Conservation (phyloP, 2,888 invertebrate species). For the Tinea semifulvella region DNA sequence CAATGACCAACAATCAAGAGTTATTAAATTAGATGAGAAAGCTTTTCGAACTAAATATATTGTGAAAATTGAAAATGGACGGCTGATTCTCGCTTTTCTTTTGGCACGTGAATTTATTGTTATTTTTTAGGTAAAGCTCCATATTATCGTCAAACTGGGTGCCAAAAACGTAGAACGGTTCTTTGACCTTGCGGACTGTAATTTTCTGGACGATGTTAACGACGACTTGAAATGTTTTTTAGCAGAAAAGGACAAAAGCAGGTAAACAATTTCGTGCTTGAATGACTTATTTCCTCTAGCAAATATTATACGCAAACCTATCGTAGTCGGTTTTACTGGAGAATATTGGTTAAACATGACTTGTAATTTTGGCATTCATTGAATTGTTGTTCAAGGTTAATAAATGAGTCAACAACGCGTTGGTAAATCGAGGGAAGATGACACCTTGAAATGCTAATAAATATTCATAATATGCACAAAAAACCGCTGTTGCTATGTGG, state of each 20-base stretch:
- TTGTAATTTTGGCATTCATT: background rate
- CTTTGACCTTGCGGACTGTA: slow-evolving; percentile 54
- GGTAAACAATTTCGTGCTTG: slow-evolving; percentile 35
- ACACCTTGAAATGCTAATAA: slow-evolving; percentile 37
- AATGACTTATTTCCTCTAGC: background rate
- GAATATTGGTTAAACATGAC: background rate
- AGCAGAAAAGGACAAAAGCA: slow-evolving; percentile 55
- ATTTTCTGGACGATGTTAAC: slow-evolving; percentile 59
- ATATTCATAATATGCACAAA: slow-evolving; percentile 26
- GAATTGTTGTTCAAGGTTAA: slow-evolving; percentile 49
- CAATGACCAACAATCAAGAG: too few relatives aligned
- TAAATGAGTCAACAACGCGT: slow-evolving; percentile 32
- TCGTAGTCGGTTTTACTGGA: background rate
- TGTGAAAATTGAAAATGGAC: slow-evolving; percentile 31
- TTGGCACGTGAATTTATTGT: slow-evolving; percentile 43
- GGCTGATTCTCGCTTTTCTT: slow-evolving; percentile 35
- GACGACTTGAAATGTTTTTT: slow-evolving; percentile 61
- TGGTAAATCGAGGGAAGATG: slow-evolving; percentile 39
- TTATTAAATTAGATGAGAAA: too few relatives aligned
- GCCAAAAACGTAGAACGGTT: slow-evolving; percentile 61
- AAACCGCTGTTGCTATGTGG: slow-evolving; percentile 2
- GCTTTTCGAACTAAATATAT: too few relatives aligned
- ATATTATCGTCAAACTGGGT: slow-evolving; percentile 57
- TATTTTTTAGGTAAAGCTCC: slow-evolving; percentile 25
- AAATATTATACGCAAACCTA: background rate